phyloP scores from a whole-genome alignment of 1,140 invertebrate species.

The Octopus bimaculoides region DNA sequence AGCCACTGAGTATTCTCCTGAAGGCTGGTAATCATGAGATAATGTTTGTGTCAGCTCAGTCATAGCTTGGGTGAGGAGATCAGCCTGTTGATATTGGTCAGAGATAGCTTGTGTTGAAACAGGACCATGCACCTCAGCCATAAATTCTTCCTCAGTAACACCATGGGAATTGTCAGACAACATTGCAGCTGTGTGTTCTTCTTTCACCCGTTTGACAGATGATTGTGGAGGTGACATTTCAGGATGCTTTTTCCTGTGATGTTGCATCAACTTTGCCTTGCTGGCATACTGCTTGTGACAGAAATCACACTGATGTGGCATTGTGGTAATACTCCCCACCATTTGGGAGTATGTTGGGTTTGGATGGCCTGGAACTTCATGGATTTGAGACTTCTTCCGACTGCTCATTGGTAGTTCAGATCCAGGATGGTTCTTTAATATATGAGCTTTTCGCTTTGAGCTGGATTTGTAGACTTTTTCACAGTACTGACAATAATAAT shows the following conservation, averaged over 20 bases:
- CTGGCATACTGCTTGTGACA: slow-evolving; percentile 81
- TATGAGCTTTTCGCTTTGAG: slow-evolving; percentile 80
- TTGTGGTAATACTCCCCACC: slow-evolving; percentile 72
- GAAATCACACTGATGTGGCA: slow-evolving; percentile 74
- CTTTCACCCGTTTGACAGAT: slow-evolving; percentile 21
- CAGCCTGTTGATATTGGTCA: slow-evolving; percentile 44
- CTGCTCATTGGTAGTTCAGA: slow-evolving; percentile 65
- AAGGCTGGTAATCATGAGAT: slow-evolving; percentile 38
- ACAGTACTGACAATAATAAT: slow-evolving; percentile 84
- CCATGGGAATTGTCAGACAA: background rate
- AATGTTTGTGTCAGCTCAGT: slow-evolving; percentile 54
- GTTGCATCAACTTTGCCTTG: slow-evolving; percentile 75
- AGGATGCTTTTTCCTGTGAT: slow-evolving; percentile 75
- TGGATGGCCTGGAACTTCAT: slow-evolving; percentile 35
- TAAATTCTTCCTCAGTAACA: slow-evolving; percentile 19
- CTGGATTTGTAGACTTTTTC: slow-evolving; percentile 85
- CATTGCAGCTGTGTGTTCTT: slow-evolving; percentile 8
- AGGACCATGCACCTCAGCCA: slow-evolving; percentile 18
- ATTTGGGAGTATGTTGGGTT: slow-evolving; percentile 68
- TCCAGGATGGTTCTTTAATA: slow-evolving; percentile 82
- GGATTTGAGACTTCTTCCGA: slow-evolving; percentile 46
- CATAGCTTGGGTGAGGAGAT: slow-evolving; percentile 59
- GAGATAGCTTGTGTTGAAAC: slow-evolving; percentile 9
- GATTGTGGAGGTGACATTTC: slow-evolving; percentile 52
- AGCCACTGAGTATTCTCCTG: slow-evolving; percentile 25